A percentile compares a stretch with the other conserved stretches of the same genome.
Evolutionary conservation across 2,797 vertebrate genomes (phyloP).

Genomic region (Syngnathus rostellatus): DNA sequence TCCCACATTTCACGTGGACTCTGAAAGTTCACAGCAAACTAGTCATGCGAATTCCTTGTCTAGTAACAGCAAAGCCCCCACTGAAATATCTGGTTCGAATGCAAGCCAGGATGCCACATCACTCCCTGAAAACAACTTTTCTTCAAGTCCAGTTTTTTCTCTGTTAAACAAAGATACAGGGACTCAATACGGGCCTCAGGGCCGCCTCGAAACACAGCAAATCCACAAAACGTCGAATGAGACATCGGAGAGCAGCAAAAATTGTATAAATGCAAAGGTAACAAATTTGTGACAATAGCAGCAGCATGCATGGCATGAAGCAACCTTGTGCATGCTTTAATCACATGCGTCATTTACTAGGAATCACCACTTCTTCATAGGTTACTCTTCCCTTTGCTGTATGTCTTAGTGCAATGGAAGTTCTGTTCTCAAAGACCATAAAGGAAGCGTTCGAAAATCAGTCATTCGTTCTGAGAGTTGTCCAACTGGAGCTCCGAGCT

Average conservation of each 20-base stretch:
- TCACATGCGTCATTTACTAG: neutral
- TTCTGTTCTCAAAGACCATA: slow-evolving; percentile 11
- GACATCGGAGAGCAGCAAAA: neutral
- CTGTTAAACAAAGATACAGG: slow-evolving; percentile 9
- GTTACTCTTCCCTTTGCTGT: slow-evolving; percentile 23
- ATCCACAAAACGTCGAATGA: neutral
- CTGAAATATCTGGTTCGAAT: neutral
- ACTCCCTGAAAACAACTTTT: neutral
- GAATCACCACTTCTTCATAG: neutral
- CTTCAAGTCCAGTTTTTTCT: neutral
- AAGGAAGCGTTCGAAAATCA: slow-evolving; percentile 25
- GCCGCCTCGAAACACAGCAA: neutral
- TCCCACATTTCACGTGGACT: slow-evolving; percentile 7
- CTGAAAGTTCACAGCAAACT: neutral
- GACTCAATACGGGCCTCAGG: neutral
- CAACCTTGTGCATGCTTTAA: neutral
- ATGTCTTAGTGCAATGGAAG: slow-evolving; percentile 33
- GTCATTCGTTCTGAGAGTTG: slow-evolving; percentile 47
- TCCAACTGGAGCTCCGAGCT: slow-evolving; percentile 36
- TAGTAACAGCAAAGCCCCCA: neutral
- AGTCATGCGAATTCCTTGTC: neutral
- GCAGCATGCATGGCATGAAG: neutral
- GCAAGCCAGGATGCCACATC: slow-evolving; percentile 4
- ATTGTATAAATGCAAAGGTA: neutral
- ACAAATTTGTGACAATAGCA: neutral